A percentile compares a stretch with the other conserved stretches of the same genome.
These are phyloP conservation scores for Tetranychus truncatus DNA, from an alignment of 2,888 invertebrate genomes.

Conservation along the genomic window DNA sequence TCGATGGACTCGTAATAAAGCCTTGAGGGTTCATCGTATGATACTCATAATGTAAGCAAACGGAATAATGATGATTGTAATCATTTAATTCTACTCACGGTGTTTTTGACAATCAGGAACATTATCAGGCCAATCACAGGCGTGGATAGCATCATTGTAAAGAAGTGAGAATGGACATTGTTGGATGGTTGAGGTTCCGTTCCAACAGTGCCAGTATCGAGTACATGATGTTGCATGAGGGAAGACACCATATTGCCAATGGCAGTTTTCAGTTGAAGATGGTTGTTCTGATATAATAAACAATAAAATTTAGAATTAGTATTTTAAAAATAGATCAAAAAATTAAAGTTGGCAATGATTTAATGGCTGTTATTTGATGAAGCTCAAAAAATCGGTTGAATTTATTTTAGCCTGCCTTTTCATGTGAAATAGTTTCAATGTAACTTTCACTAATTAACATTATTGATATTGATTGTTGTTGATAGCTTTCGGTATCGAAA, in stretches of 20 bases:
- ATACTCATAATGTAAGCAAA: neutral
- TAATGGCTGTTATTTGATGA: too few species aligned
- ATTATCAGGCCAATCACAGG: conserved; percentile 84
- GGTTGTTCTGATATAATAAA: conserved; percentile 47
- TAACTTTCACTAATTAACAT: neutral
- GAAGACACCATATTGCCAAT: conserved; percentile 80
- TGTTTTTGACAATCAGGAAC: conserved; percentile 83
- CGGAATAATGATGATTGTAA: neutral
- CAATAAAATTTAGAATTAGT: neutral
- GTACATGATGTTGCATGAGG: conserved; percentile 84
- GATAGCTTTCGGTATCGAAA: neutral
- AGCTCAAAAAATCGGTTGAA: neutral
- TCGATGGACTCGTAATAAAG: too few species aligned
- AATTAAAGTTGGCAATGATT: neutral
- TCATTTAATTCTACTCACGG: conserved; percentile 44
- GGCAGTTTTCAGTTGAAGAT: conserved; percentile 64
- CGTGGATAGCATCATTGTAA: conserved; percentile 72
- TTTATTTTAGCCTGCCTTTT: neutral
- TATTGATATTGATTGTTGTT: neutral
- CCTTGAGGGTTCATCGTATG: too few species aligned
- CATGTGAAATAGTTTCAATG: neutral
- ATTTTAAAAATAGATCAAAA: neutral
- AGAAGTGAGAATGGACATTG: conserved; percentile 73
- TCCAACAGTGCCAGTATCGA: conserved; percentile 86
- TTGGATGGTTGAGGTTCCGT: conserved; percentile 76